Evolutionary conservation across 92 coral and sea anemone species (phyloP), one percentile per base, ranked within the genome.

Genomic region (Palythoa grandis): DNA sequence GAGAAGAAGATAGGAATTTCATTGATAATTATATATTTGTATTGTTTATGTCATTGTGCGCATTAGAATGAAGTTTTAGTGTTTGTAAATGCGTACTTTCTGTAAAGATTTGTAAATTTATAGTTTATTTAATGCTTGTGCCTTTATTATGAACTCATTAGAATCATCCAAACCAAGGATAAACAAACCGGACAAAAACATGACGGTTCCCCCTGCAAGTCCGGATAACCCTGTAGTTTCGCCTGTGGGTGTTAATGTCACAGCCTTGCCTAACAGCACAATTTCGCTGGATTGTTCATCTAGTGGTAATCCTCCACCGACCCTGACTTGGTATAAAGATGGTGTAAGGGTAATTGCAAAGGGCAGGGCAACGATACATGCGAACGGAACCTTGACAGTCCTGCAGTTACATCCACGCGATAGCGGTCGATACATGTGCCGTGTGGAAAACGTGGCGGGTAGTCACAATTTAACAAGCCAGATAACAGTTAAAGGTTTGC

Each of bases 181-280:
- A 19, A 40, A 24, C 40, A 23, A 80, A 80, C 85, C 85, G 47
- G 57, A 23, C 52, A 67, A 80, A 17, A 80, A 39, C 63, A 22
- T 65, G 20, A 48, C 47, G 4, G 23, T 57, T 25, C 69, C 69
- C 11, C 20, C 48, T 56, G 82, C 58, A 39, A 77, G 17, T 48
- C 82, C 70, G 68, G 35, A 57, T 60, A 77, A 48, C 58, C 82
- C 37, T 48, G 82, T 77, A 35, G 54, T 63, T 57, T 52, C 38
- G 16, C 70, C 82, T 22, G 85, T 94, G 37, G 97, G 97, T 24
- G 68, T 90, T 52, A 84, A 86, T 50, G 89, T 94, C 54, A 90
- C 83, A 38, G 90, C 92, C 12, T 67, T 94, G 76, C 83, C 82
- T 24, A 91, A 91, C 47, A 92, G 89, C 71, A 86, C 65, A 37